Evolutionary conservation across 1,140 invertebrate species (phyloP), one percentile per base, ranked within the genome.

Genomic region (Caenorhabditis tropicalis): DNA sequence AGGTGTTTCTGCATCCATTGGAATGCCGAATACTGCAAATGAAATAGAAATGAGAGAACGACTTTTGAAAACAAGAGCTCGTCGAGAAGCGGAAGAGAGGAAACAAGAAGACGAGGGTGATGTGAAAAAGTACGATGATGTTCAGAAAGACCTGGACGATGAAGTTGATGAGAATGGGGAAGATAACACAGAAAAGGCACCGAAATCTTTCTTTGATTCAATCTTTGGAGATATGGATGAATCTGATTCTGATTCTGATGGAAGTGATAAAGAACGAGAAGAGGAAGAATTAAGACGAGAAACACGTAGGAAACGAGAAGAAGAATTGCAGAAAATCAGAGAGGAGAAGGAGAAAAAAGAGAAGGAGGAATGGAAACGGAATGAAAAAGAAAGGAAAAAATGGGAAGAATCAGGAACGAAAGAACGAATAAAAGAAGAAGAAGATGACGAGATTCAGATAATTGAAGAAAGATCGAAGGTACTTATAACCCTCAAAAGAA

Each of bases 21-120:
- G 86, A 29, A 82, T 86, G 24, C 86, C 86, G 16, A 87, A 79
- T 16, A 87, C 87, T 51, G 82, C 53, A n/a, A 70, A 60, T 31
- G 87, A 87, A 36, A 21, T 87, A 6, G 70, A 60, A 29, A 83
- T 84, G 31, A 51, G 86, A 43, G 65, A 74, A 43, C 33, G 65
- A 0, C 65, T 74, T 43, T 15, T 74, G 19, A 74, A 74, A 43
- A 24, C 65, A 21, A 74, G 9, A 74, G 65, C 65, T 43, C 33
- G 10, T 10, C 16, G 65, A n/a, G 9, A 6, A 27, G 65, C 65
- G 43, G 36, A 74, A 3, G 65, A 74, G 6, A 43, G 15, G 15
- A 74, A 43, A 2, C 27, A n/a, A 24, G 12, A 24, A 15, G 10
- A 74, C 3, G 36, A 74, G n/a, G 65, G 43, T 46, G 65, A 74